Conservation (phyloP, 2,797 vertebrate genomes). For the Tapirus indicus region DNA sequence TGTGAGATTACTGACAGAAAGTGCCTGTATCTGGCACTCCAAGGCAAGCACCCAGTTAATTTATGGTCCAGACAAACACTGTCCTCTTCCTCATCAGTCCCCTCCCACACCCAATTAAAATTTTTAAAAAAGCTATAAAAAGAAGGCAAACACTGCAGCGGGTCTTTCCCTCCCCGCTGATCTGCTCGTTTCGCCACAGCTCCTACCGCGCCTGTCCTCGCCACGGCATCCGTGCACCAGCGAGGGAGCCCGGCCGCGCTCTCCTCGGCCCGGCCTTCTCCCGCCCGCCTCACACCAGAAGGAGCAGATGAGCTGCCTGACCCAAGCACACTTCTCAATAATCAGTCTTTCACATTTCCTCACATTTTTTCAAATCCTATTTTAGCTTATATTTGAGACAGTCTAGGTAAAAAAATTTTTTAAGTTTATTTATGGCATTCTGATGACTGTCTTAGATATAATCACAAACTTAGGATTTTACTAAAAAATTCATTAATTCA, state of each 20-base stretch:
- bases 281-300: fast-evolving
- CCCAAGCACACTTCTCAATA: not conserved
- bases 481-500: not conserved
- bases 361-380: not conserved
- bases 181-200: no score
- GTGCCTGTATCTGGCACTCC: no score
- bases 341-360: not conserved
- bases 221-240: no score
- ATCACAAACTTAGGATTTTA: not conserved
- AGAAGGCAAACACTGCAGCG: not conserved
- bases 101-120: no score
- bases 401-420: not conserved
- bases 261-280: no score
- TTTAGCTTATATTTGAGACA: not conserved
- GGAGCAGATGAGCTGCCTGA: not conserved
- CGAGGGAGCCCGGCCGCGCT: no score
- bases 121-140: not conserved
- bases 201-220: no score
- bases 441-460: not conserved
- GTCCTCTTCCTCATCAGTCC: no score
- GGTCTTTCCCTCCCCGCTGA: not conserved
- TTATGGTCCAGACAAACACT: no score
- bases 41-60: no score
- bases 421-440: not conserved
- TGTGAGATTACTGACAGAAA: no score